Conservation (phyloP, 2,113 vertebrate species). For the Tachysurus fulvidraco region DNA sequence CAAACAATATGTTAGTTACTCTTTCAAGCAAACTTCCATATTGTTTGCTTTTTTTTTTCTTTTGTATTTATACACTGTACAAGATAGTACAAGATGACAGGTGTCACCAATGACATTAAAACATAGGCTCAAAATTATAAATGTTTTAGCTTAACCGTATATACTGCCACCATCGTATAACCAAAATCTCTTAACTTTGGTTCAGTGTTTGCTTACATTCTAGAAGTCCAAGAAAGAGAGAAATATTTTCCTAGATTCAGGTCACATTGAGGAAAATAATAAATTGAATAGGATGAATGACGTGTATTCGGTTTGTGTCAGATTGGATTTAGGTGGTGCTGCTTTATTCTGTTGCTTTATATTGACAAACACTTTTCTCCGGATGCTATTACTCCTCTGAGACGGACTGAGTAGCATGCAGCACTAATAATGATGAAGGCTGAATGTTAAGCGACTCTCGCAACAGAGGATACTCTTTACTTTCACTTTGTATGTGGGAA, state of each 20-base stretch:
- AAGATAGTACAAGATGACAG: not conserved
- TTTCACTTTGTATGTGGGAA: not conserved
- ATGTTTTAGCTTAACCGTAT: not conserved
- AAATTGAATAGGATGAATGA: not conserved
- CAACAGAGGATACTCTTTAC: conserved; percentile 9
- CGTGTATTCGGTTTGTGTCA: not conserved
- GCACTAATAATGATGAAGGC: conserved; percentile 2
- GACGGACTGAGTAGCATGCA: not conserved
- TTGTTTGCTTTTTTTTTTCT: too few species aligned
- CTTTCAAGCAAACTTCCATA: too few species aligned
- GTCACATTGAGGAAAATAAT: not conserved
- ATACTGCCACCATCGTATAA: not conserved
- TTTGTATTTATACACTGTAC: too few species aligned
- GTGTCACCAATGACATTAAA: not conserved
- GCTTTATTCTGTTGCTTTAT: not conserved
- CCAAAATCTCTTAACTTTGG: not conserved
- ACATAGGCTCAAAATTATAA: not conserved
- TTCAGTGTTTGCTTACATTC: not conserved
- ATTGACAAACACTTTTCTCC: not conserved
- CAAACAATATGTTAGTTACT: too few species aligned
- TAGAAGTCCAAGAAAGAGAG: not conserved
- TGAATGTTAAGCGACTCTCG: not conserved
- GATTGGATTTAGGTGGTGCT: not conserved
- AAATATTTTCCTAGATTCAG: not conserved
- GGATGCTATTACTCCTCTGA: not conserved